Base-by-base conservation (phyloP, 2,797 vertebrate genomes). In the Poecilia velifera region DNA sequence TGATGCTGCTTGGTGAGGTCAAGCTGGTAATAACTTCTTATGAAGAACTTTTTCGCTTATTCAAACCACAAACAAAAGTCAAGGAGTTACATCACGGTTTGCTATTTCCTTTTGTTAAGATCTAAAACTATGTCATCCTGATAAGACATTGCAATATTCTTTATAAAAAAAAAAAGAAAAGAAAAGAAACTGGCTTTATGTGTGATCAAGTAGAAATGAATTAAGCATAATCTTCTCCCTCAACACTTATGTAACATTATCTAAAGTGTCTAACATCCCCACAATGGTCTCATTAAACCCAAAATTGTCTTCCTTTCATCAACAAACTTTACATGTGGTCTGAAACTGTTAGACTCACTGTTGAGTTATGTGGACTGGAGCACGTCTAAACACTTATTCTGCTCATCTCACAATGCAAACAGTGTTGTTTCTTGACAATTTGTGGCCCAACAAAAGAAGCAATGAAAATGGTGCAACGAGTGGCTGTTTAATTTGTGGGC, bases 391-490 rank as follows among this genome's bases (percentile, higher is more conserved):
- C 55, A 74, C 9, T 68, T 79, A 57, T 90, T 89, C 81, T 85
- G 86, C 13, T 82, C 78, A 88, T 78, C 84, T 86, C 84, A 82
- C 36, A n/a, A 41, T 25, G 18, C 20, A 66, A 3, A 10, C 16
- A 7, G 10, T 14, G 2, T 71, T 45, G n/a, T 72, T 47, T 28
- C 55, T 28, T 72, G 45, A 47, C 28, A 28, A 13, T 45, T 47
- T 72, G 20, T 31, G 16, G 13, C 41, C 41, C 2, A 28, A 28
- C 25, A 76, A 74, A 46, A 47, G 76, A 83, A 74, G 80, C 77
- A 78, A 76, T 87, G 84, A 74, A 83, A 84, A 41, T 79, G 79
- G 90, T 89, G 85, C 13, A 2, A 51, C 46, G 72, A 78, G 82
- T 83, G 76, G 71, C 59, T 39, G 36, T 85, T 84, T 49, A 13